Conservation (phyloP, 2,888 invertebrate species). For the Schizaphis graminum region DNA sequence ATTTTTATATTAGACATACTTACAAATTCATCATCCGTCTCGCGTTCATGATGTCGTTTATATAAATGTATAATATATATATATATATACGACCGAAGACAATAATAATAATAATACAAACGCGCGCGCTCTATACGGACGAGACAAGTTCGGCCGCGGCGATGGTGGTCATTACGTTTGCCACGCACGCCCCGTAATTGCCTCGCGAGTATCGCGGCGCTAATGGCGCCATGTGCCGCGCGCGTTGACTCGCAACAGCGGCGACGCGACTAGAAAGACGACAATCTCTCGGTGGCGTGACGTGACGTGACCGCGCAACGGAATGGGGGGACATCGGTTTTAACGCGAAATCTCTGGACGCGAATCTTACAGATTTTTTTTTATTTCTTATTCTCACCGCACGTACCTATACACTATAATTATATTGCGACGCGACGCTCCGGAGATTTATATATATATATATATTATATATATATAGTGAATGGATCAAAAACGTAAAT, state of each 20-base stretch:
- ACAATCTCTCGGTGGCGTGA: constrained; percentile 8
- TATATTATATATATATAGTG: background rate
- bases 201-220: constrained; percentile 43
- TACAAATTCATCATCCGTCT: constrained; percentile 57
- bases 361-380: background rate
- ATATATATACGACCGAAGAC: background rate
- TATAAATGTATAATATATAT: background rate
- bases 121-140: background rate
- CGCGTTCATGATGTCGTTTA: constrained; percentile 34
- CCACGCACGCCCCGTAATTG: constrained; percentile 56
- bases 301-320: constrained; percentile 17
- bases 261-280: constrained; percentile 31
- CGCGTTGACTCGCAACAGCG: background rate
- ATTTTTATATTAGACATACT: constrained; percentile 11
- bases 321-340: background rate
- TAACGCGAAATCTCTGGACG: background rate
- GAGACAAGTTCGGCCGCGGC: constrained; percentile 1
- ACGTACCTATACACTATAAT: background rate
- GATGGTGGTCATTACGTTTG: constrained; percentile 46
- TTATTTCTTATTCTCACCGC: background rate
- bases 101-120: background rate
- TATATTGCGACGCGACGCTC: background rate
- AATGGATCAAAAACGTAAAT: background rate
- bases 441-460: background rate
- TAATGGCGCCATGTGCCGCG: constrained; percentile 52